A percentile compares a stretch with the other conserved stretches of the same genome.
Evolutionary conservation across 2,888 invertebrate genomes (phyloP).

Genomic region (Lepidocyrtinus sp.): DNA sequence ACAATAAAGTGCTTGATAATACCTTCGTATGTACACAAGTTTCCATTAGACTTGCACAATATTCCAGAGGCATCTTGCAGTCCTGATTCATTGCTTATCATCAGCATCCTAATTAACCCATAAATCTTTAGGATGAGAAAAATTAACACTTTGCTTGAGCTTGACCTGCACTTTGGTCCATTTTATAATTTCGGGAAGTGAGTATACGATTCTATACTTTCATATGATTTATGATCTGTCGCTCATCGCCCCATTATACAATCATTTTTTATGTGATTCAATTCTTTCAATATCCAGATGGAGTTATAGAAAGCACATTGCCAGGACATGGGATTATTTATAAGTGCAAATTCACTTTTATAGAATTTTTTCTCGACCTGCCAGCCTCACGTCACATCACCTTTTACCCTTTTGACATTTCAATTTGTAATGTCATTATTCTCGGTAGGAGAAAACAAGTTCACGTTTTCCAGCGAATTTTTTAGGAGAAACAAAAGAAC

Average conservation of each 20-base stretch:
- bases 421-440: slow-evolving; percentile 39
- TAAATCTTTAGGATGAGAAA: neutral
- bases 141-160: slow-evolving; percentile 1
- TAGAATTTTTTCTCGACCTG: neutral
- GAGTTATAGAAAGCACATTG: too few species aligned
- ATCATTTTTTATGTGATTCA: too few species aligned
- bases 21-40: too few species aligned
- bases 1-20: too few species aligned
- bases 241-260: too few species aligned
- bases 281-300: too few species aligned
- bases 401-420: slow-evolving; percentile 30
- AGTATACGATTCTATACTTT: too few species aligned
- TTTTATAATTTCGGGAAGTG: neutral
- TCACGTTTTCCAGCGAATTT: neutral
- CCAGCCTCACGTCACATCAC: slow-evolving; percentile 4
- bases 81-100: neutral
- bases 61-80: too few species aligned
- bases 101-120: neutral
- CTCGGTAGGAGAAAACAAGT: slow-evolving; percentile 2
- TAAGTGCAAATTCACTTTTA: too few species aligned
- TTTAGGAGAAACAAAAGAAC: neutral
- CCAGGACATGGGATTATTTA: too few species aligned
- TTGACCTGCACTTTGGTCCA: neutral
- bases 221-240: too few species aligned
- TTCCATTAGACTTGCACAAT: too few species aligned